phyloP scores from a whole-genome alignment of 2,797 vertebrate genomes.

The Saxicola maurus region DNA sequence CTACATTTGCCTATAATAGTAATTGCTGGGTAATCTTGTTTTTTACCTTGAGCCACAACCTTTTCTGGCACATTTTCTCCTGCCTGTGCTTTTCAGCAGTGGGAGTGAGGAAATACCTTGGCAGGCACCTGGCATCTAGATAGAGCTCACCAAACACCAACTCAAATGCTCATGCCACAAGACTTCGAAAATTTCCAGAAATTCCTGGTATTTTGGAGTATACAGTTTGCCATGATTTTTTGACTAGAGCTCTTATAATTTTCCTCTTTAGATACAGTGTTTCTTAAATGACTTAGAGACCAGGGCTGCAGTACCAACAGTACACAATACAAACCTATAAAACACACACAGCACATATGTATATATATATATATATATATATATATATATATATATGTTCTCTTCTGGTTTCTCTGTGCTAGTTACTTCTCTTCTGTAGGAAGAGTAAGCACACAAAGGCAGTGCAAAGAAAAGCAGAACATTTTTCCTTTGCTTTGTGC shows the following conservation, averaged over 20 bases:
- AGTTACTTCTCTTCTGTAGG: background rate
- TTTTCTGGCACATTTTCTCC: background rate
- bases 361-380: too few species aligned
- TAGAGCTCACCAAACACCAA: background rate
- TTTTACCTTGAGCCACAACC: fast-evolving
- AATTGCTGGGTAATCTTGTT: background rate
- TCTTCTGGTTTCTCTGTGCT: background rate
- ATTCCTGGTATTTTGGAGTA: too few species aligned
- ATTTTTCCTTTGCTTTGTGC: background rate
- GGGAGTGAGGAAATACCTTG: background rate
- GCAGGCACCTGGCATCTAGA: fast-evolving
- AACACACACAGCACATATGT: background rate
- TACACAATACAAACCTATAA: fast-evolving
- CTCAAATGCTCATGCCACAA: background rate
- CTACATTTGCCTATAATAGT: too few species aligned
- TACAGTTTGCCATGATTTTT: background rate
- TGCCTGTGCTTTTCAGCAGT: background rate
- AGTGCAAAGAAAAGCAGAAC: background rate
- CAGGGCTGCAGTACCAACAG: background rate
- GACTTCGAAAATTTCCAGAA: too few species aligned
- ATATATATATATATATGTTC: background rate
- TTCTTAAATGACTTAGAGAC: background rate
- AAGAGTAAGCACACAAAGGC: background rate
- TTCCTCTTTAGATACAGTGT: background rate
- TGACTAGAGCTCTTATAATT: background rate